Evolutionary conservation across 2,888 invertebrate species (phyloP).

Genomic region (Lacanobia wlatinum): DNA sequence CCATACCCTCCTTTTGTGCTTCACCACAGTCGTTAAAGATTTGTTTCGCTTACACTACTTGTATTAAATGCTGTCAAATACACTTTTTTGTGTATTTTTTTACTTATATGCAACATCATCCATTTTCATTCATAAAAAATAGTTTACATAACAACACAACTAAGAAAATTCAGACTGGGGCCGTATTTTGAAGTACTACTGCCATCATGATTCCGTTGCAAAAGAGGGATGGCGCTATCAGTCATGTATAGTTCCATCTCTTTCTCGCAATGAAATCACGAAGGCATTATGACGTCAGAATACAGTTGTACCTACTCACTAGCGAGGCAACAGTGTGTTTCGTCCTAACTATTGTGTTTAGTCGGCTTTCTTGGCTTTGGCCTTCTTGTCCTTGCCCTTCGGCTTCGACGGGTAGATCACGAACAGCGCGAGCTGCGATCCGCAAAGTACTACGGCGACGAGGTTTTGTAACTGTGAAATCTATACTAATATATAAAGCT

Average conservation of each 20-base stretch:
- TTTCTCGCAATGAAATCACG: not conserved
- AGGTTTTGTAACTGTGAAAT: slow-evolving; percentile 93
- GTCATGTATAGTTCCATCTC: not conserved
- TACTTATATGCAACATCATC: not conserved
- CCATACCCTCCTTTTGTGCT: not conserved
- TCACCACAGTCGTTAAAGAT: no score
- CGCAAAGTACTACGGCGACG: slow-evolving; percentile 91
- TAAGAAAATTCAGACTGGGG: slow-evolving; percentile 15
- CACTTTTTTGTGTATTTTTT: not conserved
- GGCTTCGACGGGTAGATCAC: slow-evolving; percentile 92
- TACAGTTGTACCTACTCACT: slow-evolving; percentile 42
- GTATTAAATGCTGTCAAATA: slow-evolving; percentile 2
- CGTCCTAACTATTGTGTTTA: slow-evolving; percentile 64
- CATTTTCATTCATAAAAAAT: not conserved
- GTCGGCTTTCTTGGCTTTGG: slow-evolving; percentile 83
- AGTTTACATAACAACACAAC: not conserved
- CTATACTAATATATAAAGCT: no score
- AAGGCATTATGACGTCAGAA: not conserved
- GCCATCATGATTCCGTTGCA: not conserved
- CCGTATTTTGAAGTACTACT: not conserved
- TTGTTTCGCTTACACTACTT: not conserved
- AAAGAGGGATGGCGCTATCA: slow-evolving; percentile 4
- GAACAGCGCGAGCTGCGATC: slow-evolving; percentile 92
- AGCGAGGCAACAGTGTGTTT: slow-evolving; percentile 59
- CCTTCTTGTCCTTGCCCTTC: slow-evolving; percentile 80